Conservation (phyloP, 35 echinoderm and acorn worm genomes). For the Hemicentrotus pulcherrimus region DNA sequence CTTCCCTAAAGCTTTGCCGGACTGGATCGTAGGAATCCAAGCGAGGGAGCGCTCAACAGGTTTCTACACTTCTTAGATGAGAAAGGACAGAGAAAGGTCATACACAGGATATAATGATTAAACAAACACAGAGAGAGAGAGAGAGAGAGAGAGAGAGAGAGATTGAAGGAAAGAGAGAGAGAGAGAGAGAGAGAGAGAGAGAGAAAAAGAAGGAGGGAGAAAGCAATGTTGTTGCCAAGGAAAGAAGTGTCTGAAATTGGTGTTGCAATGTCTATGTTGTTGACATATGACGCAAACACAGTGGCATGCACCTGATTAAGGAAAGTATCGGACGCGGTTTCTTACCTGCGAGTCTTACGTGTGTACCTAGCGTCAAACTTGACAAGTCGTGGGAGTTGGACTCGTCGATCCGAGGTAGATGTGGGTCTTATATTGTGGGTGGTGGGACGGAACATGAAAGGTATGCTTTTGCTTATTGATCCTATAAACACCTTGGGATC, state of each 20-base stretch:
- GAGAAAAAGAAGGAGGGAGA: neutral
- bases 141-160: neutral
- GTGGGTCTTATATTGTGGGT: neutral
- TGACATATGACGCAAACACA: conserved; percentile 37
- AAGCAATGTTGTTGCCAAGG: neutral
- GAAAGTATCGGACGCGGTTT: neutral
- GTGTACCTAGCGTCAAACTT: conserved; percentile 31
- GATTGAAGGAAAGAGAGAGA: too few relatives aligned
- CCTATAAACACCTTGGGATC: neutral
- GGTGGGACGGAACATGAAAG: conserved; percentile 22
- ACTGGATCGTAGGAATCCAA: neutral
- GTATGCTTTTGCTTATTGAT: conserved; percentile 22
- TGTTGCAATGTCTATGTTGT: neutral
- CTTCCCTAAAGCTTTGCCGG: too few relatives aligned
- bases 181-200: too few relatives aligned
- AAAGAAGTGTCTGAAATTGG: neutral
- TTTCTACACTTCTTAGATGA: neutral
- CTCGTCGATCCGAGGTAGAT: neutral
- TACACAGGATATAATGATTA: conserved; percentile 16
- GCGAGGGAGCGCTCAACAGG: neutral
- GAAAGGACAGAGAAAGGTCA: conserved; percentile 10
- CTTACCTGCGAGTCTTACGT: conserved; percentile 27
- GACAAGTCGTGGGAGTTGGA: conserved; percentile 34
- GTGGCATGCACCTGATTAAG: conserved; percentile 32
- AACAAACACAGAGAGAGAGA: neutral